phyloP scores from a whole-genome alignment of 1,140 invertebrate genomes.

The Brachionus sp. region DNA sequence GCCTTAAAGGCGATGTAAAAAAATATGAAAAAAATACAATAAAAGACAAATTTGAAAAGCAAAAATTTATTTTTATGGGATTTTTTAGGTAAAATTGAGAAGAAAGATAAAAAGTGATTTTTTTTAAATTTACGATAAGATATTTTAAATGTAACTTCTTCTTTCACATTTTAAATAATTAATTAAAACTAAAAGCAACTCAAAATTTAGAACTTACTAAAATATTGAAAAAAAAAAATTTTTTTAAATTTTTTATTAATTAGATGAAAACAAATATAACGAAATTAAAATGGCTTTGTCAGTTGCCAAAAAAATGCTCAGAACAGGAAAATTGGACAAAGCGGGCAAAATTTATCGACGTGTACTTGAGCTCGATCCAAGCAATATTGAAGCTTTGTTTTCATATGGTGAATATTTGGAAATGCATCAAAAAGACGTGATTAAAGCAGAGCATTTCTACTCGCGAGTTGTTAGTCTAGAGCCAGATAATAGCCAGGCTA shows the following conservation, averaged over 20 bases:
- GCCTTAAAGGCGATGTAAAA: too few species aligned
- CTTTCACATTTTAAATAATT: too few species aligned
- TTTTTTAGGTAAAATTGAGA: too few species aligned
- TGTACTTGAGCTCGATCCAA: slow-evolving; percentile 79
- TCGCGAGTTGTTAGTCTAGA: slow-evolving; percentile 73
- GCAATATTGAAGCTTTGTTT: slow-evolving; percentile 84
- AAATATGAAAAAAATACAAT: too few species aligned
- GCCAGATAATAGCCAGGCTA: slow-evolving; percentile 70
- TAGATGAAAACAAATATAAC: slow-evolving; percentile 48
- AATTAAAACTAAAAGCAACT: too few species aligned
- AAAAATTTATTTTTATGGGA: too few species aligned
- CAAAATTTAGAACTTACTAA: too few species aligned
- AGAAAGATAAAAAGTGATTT: too few species aligned
- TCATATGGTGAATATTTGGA: slow-evolving; percentile 91
- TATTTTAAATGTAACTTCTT: too few species aligned
- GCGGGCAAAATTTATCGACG: slow-evolving; percentile 81
- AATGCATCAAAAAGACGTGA: slow-evolving; percentile 75
- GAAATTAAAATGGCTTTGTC: slow-evolving; percentile 79
- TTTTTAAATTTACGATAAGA: too few species aligned
- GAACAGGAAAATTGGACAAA: slow-evolving; percentile 75
- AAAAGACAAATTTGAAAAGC: too few species aligned
- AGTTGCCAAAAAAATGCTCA: slow-evolving; percentile 77
- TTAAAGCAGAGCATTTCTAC: slow-evolving; percentile 84
- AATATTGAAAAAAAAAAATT: background rate
- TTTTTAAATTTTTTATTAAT: background rate